Conservation (phyloP, 2,888 invertebrate species). For the Asteroscopus sphinx region DNA sequence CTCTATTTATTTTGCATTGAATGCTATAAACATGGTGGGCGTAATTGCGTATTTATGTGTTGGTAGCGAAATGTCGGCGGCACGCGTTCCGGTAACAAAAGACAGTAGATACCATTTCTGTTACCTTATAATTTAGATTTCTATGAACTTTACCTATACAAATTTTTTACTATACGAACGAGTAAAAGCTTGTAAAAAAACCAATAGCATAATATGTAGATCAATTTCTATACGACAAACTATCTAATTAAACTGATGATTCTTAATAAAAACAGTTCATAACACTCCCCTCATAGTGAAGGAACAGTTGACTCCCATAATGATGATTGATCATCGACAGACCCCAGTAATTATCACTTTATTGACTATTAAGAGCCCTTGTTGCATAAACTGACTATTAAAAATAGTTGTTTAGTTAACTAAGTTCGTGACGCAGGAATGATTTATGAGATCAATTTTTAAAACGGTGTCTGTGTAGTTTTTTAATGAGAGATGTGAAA, state of each 20-base stretch:
- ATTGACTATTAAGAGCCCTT: slow-evolving; percentile 71
- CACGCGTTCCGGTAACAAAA: too few relatives aligned
- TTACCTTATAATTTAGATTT: too few relatives aligned
- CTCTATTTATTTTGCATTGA: too few relatives aligned
- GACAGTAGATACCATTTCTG: too few relatives aligned
- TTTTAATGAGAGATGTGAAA: slow-evolving; percentile 28
- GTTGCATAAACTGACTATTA: slow-evolving; percentile 66
- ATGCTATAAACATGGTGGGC: too few relatives aligned
- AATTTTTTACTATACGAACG: too few relatives aligned
- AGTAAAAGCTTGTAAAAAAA: too few relatives aligned
- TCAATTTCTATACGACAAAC: not conserved
- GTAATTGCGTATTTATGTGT: too few relatives aligned
- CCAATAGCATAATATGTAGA: not conserved
- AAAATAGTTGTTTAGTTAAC: slow-evolving; percentile 67
- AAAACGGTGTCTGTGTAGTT: slow-evolving; percentile 34
- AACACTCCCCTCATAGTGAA: slow-evolving; percentile 34
- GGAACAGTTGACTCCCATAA: slow-evolving; percentile 57
- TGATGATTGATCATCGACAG: slow-evolving; percentile 77
- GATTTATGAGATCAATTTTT: slow-evolving; percentile 67
- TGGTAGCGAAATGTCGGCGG: too few relatives aligned
- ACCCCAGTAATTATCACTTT: slow-evolving; percentile 74
- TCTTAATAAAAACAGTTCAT: slow-evolving; percentile 39
- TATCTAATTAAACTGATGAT: slow-evolving; percentile 25
- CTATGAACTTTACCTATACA: too few relatives aligned
- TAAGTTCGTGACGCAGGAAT: slow-evolving; percentile 66